Evolutionary conservation across 2,888 invertebrate genomes (phyloP), one percentile per base, ranked within the genome.

Genomic region (Calliphora vomitoria): DNA sequence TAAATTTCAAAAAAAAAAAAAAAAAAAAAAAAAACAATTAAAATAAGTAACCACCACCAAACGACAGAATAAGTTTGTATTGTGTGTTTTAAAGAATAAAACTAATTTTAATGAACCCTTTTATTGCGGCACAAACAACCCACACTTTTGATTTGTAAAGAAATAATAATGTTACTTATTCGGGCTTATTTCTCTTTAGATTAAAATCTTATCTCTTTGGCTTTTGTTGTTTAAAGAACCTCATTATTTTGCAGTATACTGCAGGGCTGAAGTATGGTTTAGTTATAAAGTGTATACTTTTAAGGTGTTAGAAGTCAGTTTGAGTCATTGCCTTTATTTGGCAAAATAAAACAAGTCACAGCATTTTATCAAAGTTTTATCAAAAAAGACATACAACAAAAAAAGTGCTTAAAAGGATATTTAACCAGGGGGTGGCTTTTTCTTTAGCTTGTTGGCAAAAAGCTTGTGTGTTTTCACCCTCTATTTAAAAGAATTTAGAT

Each of bases 291-390:
- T 68, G 82, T 72, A 74, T 82, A 82, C 69, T 82, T 84, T 38
- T 53, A 25, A 85, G 84, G 84, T 87, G 87, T 85, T 84, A 75
- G n/a, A 85, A 87, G 87, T 87, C 78, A 79, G 44, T 69, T 87
- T 84, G 84, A 84, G 79, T 84, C 79, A 83, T 79, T 83, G 82
- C 66, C 66, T 66, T 82, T 68, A 75, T 82, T 75, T 74, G 71
- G 47, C 74, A 74, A 76, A 82, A 66, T 74, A 76, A 74, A 44
- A 38, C 78, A 64, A 72, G 78, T 78, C 44, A 78, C 53, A 55
- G 31, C 4, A 62, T 80, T 68, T 60, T 68, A 74, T 72, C 25
- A 41, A 58, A 55, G n/a, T 75, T 84, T 79, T 41, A 68, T 20
- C 15, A 80, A 80, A 74, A 79, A 79, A 50, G 3, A 35, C 35